Evolutionary conservation across 2,888 invertebrate genomes (phyloP), one percentile per base, ranked within the genome.

Genomic region (Chydorus sphaericus): DNA sequence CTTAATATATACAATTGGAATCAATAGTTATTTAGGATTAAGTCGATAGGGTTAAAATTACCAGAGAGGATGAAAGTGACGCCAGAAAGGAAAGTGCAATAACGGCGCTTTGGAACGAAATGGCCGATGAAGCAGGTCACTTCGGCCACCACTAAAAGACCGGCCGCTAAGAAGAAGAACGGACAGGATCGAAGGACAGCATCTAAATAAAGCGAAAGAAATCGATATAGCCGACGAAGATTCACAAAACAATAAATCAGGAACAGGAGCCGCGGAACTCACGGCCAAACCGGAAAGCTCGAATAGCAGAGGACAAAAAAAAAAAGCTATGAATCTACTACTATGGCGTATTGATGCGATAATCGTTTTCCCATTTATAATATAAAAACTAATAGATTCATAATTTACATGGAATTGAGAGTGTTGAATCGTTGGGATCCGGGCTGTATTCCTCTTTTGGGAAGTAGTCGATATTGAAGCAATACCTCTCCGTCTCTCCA

Each of bases 401-500:
- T n/a, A 10, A 81, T 89, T 86, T 78, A 91, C 91, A 90, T 68
- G 90, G 89, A 73, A 91, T 90, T 28, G 89, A 89, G 72, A 85
- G 81, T n/a, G 90, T 88, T 8, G 89, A 90, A 69, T 91, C 90
- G 65, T 83, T 83, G 0, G 85, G 83, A 71, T 91, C 90, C 14
- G 90, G 85, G 63, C 82, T 80, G 72, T 90, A 89, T 64, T 84
- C 84, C 65, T 88, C 88, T 65, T 82, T 76, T 8, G 89, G 83
- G 68, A 91, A 90, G 71, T 89, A 90, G 66, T 91, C 87, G 63
- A 91, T 90, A 70, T 82, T 82, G 67, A 79, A 75, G 71, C 90
- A 90, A 62, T 79, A 76, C 70, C 80, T 81, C 60, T 79, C 74
- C 61, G 75, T 76, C 63, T 80, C 79, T 60, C 83, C 82, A 66